Conservation (phyloP, 2,888 invertebrate genomes). For the Cerastis leucographa region DNA sequence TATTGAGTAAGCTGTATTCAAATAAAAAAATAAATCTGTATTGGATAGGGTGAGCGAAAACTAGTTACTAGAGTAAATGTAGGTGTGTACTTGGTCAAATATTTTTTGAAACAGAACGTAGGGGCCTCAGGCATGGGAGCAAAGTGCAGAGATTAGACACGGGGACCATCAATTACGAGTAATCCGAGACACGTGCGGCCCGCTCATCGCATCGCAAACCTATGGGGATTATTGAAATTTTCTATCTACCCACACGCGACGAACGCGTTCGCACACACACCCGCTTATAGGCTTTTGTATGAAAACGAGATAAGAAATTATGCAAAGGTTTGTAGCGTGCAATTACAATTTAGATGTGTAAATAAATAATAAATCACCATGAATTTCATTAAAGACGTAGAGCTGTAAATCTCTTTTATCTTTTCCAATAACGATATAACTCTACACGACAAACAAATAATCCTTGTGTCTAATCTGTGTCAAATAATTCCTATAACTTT, state of each 20-base stretch:
- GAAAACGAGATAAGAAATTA: slow-evolving; percentile 64
- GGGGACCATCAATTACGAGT: slow-evolving; percentile 88
- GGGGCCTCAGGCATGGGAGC: slow-evolving; percentile 66
- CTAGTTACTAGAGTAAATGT: slow-evolving; percentile 47
- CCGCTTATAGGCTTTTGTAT: slow-evolving; percentile 48
- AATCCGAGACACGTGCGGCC: slow-evolving; percentile 88
- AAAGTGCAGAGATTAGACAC: slow-evolving; percentile 89
- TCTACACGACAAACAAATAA: background rate
- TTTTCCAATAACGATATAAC: slow-evolving; percentile 9
- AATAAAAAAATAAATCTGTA: slow-evolving; percentile 40
- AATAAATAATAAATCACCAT: slow-evolving; percentile 43
- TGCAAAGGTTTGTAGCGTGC: slow-evolving; percentile 45
- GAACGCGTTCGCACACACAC: slow-evolving; percentile 60
- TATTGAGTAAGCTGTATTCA: slow-evolving; percentile 20
- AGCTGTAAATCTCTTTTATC: slow-evolving; percentile 6
- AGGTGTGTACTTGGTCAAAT: slow-evolving; percentile 41
- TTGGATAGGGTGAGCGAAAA: slow-evolving; percentile 23
- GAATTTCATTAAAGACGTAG: slow-evolving; percentile 13
- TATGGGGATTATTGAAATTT: slow-evolving; percentile 88
- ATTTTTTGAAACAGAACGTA: slow-evolving; percentile 58
- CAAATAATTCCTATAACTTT: too few species aligned
- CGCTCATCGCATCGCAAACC: slow-evolving; percentile 82
- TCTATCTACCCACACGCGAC: slow-evolving; percentile 72
- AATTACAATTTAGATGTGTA: slow-evolving; percentile 37
- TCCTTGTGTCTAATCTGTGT: too few species aligned